Evolutionary conservation across 2,888 invertebrate genomes (phyloP).

Genomic region (Yponomeuta evonymella): DNA sequence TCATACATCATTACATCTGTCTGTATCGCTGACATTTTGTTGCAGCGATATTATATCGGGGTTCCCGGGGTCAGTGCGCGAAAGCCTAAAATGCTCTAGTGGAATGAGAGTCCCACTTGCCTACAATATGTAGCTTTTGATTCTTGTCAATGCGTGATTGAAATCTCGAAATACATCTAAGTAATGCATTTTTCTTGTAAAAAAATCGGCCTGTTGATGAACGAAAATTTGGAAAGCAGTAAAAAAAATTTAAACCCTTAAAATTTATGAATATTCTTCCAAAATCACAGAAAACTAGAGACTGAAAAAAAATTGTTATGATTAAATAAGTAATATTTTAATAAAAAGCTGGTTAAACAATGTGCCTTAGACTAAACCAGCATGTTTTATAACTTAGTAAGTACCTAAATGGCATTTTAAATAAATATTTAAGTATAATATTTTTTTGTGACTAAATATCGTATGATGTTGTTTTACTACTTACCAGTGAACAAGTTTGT

Average conservation of each 20-base stretch:
- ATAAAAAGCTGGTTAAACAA: too few relatives aligned
- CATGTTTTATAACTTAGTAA: background rate
- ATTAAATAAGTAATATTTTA: background rate
- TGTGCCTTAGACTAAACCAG: background rate
- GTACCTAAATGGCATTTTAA: background rate
- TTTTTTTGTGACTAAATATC: background rate
- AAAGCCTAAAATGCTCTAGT: too few relatives aligned
- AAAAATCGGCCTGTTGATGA: background rate
- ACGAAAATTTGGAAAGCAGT: background rate
- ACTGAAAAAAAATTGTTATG: background rate
- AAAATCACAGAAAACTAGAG: background rate
- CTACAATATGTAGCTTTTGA: too few relatives aligned
- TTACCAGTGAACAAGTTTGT: background rate
- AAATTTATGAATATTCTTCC: background rate
- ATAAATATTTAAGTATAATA: background rate
- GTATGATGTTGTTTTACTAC: constrained; percentile 2
- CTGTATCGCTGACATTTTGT: too few relatives aligned
- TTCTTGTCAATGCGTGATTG: too few relatives aligned
- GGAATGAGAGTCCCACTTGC: too few relatives aligned
- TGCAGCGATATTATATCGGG: too few relatives aligned
- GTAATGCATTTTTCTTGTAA: too few relatives aligned
- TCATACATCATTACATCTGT: too few relatives aligned
- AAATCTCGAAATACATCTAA: too few relatives aligned
- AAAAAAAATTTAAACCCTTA: too few relatives aligned
- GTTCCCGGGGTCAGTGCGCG: too few relatives aligned